Percentiles rank a stretch among this genome's conserved stretches.
phyloP scores from a whole-genome alignment of 2,797 vertebrate species.

The Anguilla pacifica region DNA sequence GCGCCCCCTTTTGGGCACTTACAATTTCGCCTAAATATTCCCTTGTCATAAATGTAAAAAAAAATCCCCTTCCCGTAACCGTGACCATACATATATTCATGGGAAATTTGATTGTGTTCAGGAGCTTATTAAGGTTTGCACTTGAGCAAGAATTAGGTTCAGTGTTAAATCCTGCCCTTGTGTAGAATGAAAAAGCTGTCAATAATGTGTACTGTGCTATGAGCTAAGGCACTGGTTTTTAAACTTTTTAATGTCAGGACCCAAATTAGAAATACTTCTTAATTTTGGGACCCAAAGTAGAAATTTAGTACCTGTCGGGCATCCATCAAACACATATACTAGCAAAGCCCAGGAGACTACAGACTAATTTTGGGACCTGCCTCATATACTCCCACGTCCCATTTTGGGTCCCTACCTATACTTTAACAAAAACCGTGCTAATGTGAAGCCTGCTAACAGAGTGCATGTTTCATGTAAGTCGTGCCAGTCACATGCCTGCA shows the following conservation, averaged over 20 bases:
- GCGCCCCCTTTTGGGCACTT: constrained; percentile 24
- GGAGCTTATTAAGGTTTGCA: background rate
- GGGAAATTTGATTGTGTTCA: background rate
- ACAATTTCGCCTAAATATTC: background rate
- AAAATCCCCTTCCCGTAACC: background rate
- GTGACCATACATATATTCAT: background rate
- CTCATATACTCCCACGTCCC: no score
- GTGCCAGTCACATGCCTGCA: background rate
- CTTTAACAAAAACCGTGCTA: background rate
- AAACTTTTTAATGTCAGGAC: no score
- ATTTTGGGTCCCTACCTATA: no score
- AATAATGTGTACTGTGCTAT: background rate
- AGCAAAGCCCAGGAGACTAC: no score
- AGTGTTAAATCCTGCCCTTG: background rate
- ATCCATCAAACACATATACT: background rate
- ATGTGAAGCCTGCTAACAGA: background rate
- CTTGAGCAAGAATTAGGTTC: background rate
- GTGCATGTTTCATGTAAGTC: background rate
- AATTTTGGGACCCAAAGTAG: no score
- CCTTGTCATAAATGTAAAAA: background rate
- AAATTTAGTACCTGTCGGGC: no score
- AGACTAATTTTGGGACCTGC: no score
- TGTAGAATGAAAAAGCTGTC: background rate
- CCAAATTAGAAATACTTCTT: no score
- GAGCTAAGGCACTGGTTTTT: background rate